Base-by-base conservation (phyloP, 2,113 vertebrate species). In the Pangasianodon gigas region DNA sequence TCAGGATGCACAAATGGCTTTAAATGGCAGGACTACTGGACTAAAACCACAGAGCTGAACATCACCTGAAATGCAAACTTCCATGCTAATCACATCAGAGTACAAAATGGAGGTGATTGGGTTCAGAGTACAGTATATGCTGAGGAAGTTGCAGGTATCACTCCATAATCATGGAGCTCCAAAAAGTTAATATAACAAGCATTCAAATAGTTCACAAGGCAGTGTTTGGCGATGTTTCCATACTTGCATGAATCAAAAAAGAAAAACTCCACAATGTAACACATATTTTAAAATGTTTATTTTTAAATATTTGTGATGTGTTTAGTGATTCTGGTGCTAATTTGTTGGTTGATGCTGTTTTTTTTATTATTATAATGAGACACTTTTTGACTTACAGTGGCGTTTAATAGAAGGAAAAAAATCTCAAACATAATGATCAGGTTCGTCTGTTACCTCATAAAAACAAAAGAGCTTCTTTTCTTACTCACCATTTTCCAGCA, bases 21-120 rank as follows among this genome's bases (percentile, higher is more conserved):
- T 65, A 88, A 81, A 81, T 88, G 79, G 79, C 87, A 88, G 32
- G 46, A 37, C 60, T 83, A 62, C 79, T 67, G 46, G 87, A 71
- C 58, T 16, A 37, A 83, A 11, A 26, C 41, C 48, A 29, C 21
- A 56, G 87, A 56, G 62, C 62, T 88, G 32, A 54, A 88, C 79
- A 52, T 41, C 54, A 41, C 13, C 32, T 58, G 44, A 52, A 71
- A 24, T 11, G 62, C n/a, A 52, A 32, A 48, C n/a, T 54, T 51
- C 79, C 32, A 32, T n/a, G 24, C 32, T 41, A 65, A 52, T 51
- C 16, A 52, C 51, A 88, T 14, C 65, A 82, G 48, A 21, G 24
- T 88, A 52, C 62, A 71, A 51, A 82, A 88, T 37, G 21, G 14
- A 56, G 7, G 16, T 56, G n/a, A 80, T 37, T 18, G 11, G 1